Evolutionary conservation across 2,113 vertebrate species (phyloP).

Genomic region (Apistogramma diplotaenia): DNA sequence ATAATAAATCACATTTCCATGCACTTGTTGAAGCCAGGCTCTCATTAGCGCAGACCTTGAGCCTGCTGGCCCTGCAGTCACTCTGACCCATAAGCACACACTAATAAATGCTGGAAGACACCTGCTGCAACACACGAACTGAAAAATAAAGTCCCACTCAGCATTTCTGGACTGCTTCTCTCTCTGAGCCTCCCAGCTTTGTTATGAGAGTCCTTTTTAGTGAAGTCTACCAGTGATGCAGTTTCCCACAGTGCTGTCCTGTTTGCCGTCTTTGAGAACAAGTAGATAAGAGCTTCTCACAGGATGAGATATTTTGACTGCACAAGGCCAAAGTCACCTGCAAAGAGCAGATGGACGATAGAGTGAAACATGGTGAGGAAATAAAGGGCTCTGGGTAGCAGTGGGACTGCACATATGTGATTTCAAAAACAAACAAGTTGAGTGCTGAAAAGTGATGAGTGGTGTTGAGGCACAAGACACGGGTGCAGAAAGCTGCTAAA

Average conservation of each 20-base stretch:
- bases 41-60: not conserved
- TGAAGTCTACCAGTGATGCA: not conserved
- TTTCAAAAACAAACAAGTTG: not conserved
- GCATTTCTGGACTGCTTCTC: not conserved
- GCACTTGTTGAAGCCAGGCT: not conserved
- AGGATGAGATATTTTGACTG: not conserved
- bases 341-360: not conserved
- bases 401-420: not conserved
- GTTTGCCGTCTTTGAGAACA: not conserved
- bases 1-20: not conserved
- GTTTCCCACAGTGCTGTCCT: not conserved
- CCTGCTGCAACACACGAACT: not conserved
- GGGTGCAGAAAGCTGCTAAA: not conserved
- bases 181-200: not conserved
- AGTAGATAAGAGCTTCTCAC: not conserved
- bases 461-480: not conserved
- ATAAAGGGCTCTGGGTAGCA: not conserved
- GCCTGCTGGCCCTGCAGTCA: not conserved
- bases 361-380: not conserved
- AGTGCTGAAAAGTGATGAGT: not conserved
- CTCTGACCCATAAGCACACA: not conserved
- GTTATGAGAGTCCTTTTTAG: not conserved
- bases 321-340: not conserved
- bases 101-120: not conserved
- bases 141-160: not conserved